A percentile compares a stretch with the other conserved stretches of the same genome.
These are phyloP conservation scores for Ianthella basta DNA, from an alignment of 37 sponge, comb jelly and placozoan species.

Conservation along the genomic window DNA sequence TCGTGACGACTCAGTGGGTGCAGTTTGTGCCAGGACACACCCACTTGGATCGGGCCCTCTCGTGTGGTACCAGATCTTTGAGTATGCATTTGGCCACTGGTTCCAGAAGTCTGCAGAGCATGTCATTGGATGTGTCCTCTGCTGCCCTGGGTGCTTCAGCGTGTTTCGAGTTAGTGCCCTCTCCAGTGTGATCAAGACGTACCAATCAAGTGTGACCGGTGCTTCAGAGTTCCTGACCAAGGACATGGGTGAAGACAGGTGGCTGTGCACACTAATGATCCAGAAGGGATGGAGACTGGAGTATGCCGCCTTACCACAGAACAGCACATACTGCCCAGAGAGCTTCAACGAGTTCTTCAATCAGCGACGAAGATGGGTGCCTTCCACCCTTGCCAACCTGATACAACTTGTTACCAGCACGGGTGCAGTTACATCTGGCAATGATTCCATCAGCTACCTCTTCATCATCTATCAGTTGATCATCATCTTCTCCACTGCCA, in stretches of 20 bases:
- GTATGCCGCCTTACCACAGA: slow-evolving; percentile 80
- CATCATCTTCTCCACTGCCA: slow-evolving; percentile 76
- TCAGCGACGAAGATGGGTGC: slow-evolving; percentile 92
- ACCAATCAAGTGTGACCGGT: slow-evolving; percentile 60
- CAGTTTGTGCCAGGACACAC: slow-evolving; percentile 87
- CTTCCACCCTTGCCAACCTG: slow-evolving; percentile 89
- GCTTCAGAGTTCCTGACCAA: slow-evolving; percentile 86
- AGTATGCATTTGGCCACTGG: slow-evolving; percentile 92
- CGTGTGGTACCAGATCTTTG: slow-evolving; percentile 92
- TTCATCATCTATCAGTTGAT: slow-evolving; percentile 81
- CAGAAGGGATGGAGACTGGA: slow-evolving; percentile 85
- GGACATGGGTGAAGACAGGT: slow-evolving; percentile 96
- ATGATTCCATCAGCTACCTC: slow-evolving; percentile 62
- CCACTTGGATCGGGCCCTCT: slow-evolving; percentile 81
- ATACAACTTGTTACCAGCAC: slow-evolving; percentile 46
- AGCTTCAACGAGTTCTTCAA: slow-evolving; percentile 87
- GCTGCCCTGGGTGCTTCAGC: slow-evolving; percentile 94
- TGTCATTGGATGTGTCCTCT: slow-evolving; percentile 85
- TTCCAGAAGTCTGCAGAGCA: slow-evolving; percentile 85
- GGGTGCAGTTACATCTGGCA: slow-evolving; percentile 41
- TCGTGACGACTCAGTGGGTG: slow-evolving; percentile 76
- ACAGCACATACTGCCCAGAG: slow-evolving; percentile 82
- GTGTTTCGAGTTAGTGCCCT: slow-evolving; percentile 81
- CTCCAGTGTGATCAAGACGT: slow-evolving; percentile 54
- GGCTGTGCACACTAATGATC: slow-evolving; percentile 93